phyloP scores from a whole-genome alignment of 2,888 invertebrate species.

The Synergus itoensis region DNA sequence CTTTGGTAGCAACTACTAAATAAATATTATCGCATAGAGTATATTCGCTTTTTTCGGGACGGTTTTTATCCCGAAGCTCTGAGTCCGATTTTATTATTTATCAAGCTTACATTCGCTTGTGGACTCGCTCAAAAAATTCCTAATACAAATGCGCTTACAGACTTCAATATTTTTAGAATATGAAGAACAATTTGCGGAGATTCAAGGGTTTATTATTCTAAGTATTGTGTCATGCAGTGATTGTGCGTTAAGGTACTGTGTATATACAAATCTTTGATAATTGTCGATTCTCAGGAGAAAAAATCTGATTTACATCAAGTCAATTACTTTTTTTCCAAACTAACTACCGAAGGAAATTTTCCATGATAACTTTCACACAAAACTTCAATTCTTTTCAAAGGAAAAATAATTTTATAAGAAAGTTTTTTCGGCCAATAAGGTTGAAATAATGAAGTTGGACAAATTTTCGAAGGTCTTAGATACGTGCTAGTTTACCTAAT shows the following conservation, averaged over 20 bases:
- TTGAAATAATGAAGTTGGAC: background rate
- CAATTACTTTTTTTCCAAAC: background rate
- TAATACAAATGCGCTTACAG: slow-evolving; percentile 19
- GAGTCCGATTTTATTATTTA: slow-evolving; percentile 5
- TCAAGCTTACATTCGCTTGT: slow-evolving; percentile 15
- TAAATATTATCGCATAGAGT: slow-evolving; percentile 72
- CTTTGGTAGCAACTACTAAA: slow-evolving; percentile 77
- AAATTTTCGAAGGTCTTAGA: slow-evolving; percentile 10
- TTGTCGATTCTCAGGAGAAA: background rate
- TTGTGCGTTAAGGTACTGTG: slow-evolving; percentile 27
- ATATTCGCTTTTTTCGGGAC: slow-evolving; percentile 44
- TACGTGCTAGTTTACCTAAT: slow-evolving; percentile 28
- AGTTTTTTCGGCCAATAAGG: background rate
- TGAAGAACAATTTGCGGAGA: slow-evolving; percentile 27
- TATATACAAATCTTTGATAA: slow-evolving; percentile 21
- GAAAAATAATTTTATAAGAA: background rate
- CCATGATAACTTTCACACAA: background rate
- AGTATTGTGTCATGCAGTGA: slow-evolving; percentile 37
- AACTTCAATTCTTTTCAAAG: background rate
- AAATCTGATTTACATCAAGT: background rate
- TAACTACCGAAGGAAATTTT: background rate
- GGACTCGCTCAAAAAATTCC: background rate
- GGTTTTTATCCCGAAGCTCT: slow-evolving; percentile 27
- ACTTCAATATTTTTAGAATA: slow-evolving; percentile 13
- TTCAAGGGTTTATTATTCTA: slow-evolving; percentile 9